A percentile compares a stretch with the other conserved stretches of the same genome.
phyloP scores from a whole-genome alignment of 2,888 invertebrate species.

The Bellardia bayeri region DNA sequence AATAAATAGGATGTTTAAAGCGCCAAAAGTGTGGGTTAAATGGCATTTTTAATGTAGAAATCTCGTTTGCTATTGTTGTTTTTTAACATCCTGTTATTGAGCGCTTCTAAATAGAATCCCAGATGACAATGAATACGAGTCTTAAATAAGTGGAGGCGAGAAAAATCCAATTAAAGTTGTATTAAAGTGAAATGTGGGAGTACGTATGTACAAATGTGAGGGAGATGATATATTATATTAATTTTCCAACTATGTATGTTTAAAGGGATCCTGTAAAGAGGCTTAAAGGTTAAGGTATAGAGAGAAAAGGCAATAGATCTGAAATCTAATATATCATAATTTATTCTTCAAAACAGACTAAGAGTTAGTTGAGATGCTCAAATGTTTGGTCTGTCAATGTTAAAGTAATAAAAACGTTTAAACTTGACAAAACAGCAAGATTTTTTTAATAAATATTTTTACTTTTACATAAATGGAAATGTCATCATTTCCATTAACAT shows the following conservation, averaged over 20 bases:
- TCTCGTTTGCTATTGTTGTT: slow-evolving; percentile 9
- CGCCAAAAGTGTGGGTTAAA: slow-evolving; percentile 33
- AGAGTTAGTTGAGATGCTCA: too few species aligned
- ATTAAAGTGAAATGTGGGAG: slow-evolving; percentile 19
- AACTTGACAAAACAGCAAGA: too few species aligned
- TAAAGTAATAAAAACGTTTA: too few species aligned
- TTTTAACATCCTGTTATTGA: slow-evolving; percentile 31
- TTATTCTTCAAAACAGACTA: too few species aligned
- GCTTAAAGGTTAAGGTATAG: too few species aligned
- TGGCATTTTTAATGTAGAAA: slow-evolving; percentile 13
- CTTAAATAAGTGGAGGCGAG: slow-evolving; percentile 25
- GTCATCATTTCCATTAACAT: too few species aligned
- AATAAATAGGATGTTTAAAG: slow-evolving; percentile 30
- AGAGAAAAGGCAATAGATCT: too few species aligned
- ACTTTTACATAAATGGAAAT: too few species aligned
- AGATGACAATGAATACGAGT: background rate
- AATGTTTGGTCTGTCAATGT: too few species aligned
- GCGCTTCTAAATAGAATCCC: background rate
- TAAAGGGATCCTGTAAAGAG: background rate
- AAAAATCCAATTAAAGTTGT: slow-evolving; percentile 26
- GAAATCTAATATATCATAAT: too few species aligned
- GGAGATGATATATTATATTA: background rate
- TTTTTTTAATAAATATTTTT: too few species aligned
- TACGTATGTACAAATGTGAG: background rate
- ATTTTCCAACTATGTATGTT: background rate